Percentiles rank a stretch among this genome's conserved stretches.
These are phyloP conservation scores for Tigriopus californicus DNA, from an alignment of 2,888 invertebrate species.

Conservation along the genomic window DNA sequence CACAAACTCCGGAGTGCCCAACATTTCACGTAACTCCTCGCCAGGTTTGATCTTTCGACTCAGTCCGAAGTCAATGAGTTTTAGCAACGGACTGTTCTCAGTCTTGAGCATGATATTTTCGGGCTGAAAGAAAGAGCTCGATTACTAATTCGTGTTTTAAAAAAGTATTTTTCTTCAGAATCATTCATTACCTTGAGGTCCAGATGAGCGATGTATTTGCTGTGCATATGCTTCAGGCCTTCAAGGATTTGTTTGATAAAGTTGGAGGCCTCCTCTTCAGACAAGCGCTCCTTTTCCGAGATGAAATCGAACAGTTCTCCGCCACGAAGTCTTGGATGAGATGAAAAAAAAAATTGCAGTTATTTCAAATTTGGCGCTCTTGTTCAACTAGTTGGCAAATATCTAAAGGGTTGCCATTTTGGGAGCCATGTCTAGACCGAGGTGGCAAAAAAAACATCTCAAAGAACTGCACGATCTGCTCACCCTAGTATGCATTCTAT, in stretches of 20 bases:
- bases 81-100: conserved; percentile 35
- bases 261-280: conserved; percentile 39
- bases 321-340: conserved; percentile 35
- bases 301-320: conserved; percentile 45
- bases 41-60: conserved; percentile 24
- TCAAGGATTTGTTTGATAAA: conserved; percentile 42
- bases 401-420: too few relatives aligned
- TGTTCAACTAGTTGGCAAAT: too few relatives aligned
- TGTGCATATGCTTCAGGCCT: conserved; percentile 42
- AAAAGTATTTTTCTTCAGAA: too few relatives aligned
- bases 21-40: conserved; percentile 29
- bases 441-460: too few relatives aligned
- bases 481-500: too few relatives aligned
- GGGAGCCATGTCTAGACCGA: too few relatives aligned
- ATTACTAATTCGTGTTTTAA: not conserved
- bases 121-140: conserved; percentile 30
- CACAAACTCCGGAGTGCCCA: conserved; percentile 37
- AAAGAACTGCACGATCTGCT: too few relatives aligned
- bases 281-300: conserved; percentile 32
- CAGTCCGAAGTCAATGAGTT: conserved; percentile 45
- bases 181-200: conserved; percentile 34
- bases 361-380: too few relatives aligned
- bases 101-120: conserved; percentile 41
- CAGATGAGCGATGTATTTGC: conserved; percentile 41
- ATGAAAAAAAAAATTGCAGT: too few relatives aligned